These are phyloP conservation scores for Chrysaora quinquecirrha DNA, from an alignment of 30 jellyfish, hydroid and myxozoan species.

Conservation along the genomic window DNA sequence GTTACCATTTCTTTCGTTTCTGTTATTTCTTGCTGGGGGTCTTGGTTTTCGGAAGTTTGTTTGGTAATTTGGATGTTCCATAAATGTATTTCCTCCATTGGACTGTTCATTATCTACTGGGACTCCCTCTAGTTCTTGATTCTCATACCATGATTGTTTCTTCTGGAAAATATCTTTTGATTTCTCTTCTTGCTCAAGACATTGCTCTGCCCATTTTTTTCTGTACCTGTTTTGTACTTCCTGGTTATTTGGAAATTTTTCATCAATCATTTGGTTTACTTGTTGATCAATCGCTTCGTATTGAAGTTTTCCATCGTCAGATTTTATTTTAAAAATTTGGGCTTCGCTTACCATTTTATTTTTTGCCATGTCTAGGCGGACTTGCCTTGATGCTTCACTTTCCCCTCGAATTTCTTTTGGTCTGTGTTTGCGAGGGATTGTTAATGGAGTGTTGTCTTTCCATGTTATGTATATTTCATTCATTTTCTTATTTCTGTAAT, in stretches of 20 bases:
- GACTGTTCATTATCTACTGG: not conserved
- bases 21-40: not conserved
- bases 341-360: constrained; percentile 24
- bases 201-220: constrained; percentile 28
- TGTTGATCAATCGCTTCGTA: constrained; percentile 25
- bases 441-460: constrained; percentile 21
- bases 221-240: constrained; percentile 3
- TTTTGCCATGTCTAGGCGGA: constrained; percentile 15
- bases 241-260: constrained; percentile 8
- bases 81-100: not conserved
- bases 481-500: constrained; percentile 17
- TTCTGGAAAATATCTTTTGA: constrained; percentile 11
- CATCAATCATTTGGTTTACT: constrained; percentile 40
- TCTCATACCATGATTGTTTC: constrained; percentile 26
- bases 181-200: constrained; percentile 28
- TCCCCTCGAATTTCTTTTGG: constrained; percentile 16
- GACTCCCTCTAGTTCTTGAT: constrained; percentile 19
- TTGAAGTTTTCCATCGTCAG: constrained; percentile 20
- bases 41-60: not conserved
- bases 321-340: constrained; percentile 9
- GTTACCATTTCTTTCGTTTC: too few species aligned
- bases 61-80: not conserved
- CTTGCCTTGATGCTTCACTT: constrained; percentile 7
- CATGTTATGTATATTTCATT: constrained; percentile 16
- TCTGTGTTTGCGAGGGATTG: constrained; percentile 9